Conservation (phyloP, 2,113 vertebrate species). For the Xyrauchen texanus region DNA sequence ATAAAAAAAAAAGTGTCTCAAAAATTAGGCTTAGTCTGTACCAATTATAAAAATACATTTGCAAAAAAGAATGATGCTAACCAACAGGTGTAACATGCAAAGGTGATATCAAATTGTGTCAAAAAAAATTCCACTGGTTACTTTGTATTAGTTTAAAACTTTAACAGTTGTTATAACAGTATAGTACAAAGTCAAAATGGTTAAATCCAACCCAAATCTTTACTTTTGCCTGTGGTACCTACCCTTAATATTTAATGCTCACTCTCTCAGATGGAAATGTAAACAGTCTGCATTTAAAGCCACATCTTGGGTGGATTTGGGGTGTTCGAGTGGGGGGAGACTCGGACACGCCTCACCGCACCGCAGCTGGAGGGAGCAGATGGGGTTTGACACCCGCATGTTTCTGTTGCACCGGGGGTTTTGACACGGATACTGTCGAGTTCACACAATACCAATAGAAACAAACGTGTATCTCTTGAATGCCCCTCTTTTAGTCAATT, state of each 20-base stretch:
- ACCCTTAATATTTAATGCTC: constrained; percentile 46
- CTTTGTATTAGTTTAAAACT: too few relatives aligned
- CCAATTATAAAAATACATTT: too few relatives aligned
- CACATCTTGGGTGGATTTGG: constrained; percentile 16
- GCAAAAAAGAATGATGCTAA: too few relatives aligned
- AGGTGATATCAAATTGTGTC: too few relatives aligned
- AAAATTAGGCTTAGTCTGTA: too few relatives aligned
- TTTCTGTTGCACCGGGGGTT: constrained; percentile 47
- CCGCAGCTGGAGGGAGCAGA: constrained; percentile 59
- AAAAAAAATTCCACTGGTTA: too few relatives aligned
- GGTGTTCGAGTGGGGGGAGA: not conserved
- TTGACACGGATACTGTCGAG: constrained; percentile 56
- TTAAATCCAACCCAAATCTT: too few relatives aligned
- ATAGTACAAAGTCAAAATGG: too few relatives aligned
- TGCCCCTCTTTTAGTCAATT: constrained; percentile 18
- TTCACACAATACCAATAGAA: constrained; percentile 54
- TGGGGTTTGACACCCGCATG: constrained; percentile 53
- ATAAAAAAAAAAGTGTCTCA: too few relatives aligned
- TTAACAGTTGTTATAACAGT: too few relatives aligned
- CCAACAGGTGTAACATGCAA: too few relatives aligned
- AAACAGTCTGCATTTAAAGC: constrained; percentile 30
- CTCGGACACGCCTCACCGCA: constrained; percentile 20
- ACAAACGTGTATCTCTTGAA: constrained; percentile 28
- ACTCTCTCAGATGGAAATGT: constrained; percentile 5
- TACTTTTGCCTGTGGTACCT: too few relatives aligned